These are phyloP conservation scores for Odontophorus gujanensis DNA, from an alignment of 2,113 vertebrate genomes.

Conservation along the genomic window DNA sequence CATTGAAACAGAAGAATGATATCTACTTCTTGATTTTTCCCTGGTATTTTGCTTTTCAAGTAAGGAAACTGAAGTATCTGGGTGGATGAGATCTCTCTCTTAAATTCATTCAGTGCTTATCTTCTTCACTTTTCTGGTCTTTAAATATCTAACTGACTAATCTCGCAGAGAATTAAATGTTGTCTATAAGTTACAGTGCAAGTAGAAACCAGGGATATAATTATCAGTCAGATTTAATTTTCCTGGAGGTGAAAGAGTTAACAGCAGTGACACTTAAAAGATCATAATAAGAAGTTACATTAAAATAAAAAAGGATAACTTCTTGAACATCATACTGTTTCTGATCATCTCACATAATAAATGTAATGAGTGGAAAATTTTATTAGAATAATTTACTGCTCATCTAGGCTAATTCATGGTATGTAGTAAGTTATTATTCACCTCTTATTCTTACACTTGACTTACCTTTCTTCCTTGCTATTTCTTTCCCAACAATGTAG, in stretches of 20 bases:
- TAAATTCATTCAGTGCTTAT: not conserved
- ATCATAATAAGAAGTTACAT: not conserved
- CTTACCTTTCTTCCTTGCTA: not conserved
- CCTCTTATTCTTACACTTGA: not conserved
- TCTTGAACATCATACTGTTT: not conserved
- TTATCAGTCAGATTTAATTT: not conserved
- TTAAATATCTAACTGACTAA: not conserved
- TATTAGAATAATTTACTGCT: not conserved
- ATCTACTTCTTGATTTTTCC: not conserved
- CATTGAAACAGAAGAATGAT: not conserved
- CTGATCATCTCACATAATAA: not conserved
- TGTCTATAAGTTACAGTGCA: not conserved
- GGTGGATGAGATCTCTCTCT: not conserved
- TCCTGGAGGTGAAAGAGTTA: not conserved
- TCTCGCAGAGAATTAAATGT: not conserved
- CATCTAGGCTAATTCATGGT: not conserved
- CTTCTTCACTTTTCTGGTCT: not conserved
- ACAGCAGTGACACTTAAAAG: not conserved
- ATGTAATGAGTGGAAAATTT: not conserved
- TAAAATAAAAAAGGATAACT: not conserved
- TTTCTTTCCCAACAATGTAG: not conserved
- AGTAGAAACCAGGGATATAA: not conserved
- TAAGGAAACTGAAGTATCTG: not conserved
- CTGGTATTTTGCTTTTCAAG: not conserved
- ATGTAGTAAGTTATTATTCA: not conserved